These are phyloP conservation scores for Chrysina gloriosa DNA, from an alignment of 2,888 invertebrate genomes.

Conservation along the genomic window DNA sequence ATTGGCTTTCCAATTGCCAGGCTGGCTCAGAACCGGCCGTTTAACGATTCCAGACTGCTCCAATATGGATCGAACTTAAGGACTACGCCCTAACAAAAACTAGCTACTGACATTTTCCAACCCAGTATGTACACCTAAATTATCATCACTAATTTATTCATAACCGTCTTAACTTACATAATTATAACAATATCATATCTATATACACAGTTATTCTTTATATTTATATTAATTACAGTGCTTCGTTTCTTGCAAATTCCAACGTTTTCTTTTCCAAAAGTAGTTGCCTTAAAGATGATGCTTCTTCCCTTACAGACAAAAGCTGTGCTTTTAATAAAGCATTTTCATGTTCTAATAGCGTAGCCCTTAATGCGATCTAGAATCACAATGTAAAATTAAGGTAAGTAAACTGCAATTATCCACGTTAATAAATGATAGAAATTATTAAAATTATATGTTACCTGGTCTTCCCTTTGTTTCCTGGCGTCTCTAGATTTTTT, in stretches of 20 bases:
- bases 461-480: conserved; percentile 88
- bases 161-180: too few species aligned
- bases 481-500: conserved; percentile 92
- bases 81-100: too few species aligned
- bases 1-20: too few species aligned
- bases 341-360: conserved; percentile 88
- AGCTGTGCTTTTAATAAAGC: conserved; percentile 86
- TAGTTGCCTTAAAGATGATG: conserved; percentile 76
- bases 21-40: too few species aligned
- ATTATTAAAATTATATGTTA: too few species aligned
- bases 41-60: too few species aligned
- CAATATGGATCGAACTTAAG: too few species aligned
- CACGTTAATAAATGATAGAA: neutral
- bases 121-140: conserved; percentile 3
- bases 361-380: conserved; percentile 85
- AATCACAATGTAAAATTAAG: conserved; percentile 47
- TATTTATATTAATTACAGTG: neutral
- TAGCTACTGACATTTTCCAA: too few species aligned
- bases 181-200: neutral
- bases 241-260: conserved; percentile 49
- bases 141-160: too few species aligned
- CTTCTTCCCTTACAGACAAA: conserved; percentile 82
- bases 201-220: neutral
- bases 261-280: conserved; percentile 67
- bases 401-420: too few species aligned